Evolutionary conservation across 1,140 invertebrate species (phyloP).

Genomic region (Bradynema listronoti): DNA sequence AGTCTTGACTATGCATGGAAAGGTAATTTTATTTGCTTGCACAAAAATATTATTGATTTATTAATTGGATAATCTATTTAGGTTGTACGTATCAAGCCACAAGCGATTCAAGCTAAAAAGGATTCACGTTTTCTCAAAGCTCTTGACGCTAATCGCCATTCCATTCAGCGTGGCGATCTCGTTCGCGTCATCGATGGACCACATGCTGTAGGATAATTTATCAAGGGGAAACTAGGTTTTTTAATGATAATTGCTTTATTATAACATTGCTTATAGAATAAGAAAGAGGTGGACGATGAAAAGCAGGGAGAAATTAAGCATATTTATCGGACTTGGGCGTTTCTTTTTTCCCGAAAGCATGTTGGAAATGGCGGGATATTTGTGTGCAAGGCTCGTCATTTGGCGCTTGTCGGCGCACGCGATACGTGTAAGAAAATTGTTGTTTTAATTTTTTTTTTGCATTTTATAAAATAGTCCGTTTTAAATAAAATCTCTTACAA

Average conservation of each 20-base stretch:
- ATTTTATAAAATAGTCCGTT: no score
- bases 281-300: constrained; percentile 62
- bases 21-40: constrained; percentile 63
- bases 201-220: constrained; percentile 14
- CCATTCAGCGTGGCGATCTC: constrained; percentile 83
- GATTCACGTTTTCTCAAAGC: constrained; percentile 75
- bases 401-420: constrained; percentile 75
- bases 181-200: constrained; percentile 80
- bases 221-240: no score
- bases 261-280: constrained; percentile 17
- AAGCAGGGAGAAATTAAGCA: constrained; percentile 90
- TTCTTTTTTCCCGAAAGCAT: constrained; percentile 84
- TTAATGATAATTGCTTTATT: no score
- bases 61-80: constrained; percentile 33
- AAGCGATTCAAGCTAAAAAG: constrained; percentile 78
- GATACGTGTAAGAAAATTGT: no score
- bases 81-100: constrained; percentile 75
- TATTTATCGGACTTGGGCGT: constrained; percentile 84
- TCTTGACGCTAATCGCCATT: constrained; percentile 83
- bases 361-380: constrained; percentile 93
- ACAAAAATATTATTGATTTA: constrained; percentile 3
- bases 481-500: no score
- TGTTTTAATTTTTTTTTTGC: no score
- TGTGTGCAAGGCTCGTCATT: constrained; percentile 85
- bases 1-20: constrained; percentile 69